phyloP scores from a whole-genome alignment of 2,888 invertebrate genomes.

The Pandemis cinnamomeana region DNA sequence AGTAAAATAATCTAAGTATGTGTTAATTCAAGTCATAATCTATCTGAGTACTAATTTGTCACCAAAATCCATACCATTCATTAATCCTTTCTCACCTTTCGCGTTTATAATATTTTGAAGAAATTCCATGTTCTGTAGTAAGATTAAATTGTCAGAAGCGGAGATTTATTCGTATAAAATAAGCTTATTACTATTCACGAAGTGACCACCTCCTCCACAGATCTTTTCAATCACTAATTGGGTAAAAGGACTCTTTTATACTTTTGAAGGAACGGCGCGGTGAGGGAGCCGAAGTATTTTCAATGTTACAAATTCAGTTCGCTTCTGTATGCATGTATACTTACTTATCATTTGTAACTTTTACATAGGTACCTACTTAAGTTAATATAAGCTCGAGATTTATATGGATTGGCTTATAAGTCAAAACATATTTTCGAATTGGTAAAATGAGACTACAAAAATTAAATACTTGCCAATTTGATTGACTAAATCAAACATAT shows the following conservation, averaged over 20 bases:
- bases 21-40: too few species aligned
- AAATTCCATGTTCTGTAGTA: background rate
- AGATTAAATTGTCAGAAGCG: background rate
- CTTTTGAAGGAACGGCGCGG: slow-evolving; percentile 12
- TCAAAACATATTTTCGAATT: background rate
- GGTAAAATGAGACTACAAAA: too few species aligned
- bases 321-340: background rate
- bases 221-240: slow-evolving; percentile 29
- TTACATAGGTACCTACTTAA: background rate
- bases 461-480: too few species aligned
- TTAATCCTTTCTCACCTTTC: too few species aligned
- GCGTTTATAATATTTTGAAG: too few species aligned
- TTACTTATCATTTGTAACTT: background rate
- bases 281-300: slow-evolving; percentile 21
- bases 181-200: slow-evolving; percentile 24
- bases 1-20: too few species aligned
- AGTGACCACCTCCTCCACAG: slow-evolving; percentile 15
- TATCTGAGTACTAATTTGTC: too few species aligned
- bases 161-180: slow-evolving; percentile 7
- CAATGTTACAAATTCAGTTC: slow-evolving; percentile 5
- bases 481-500: too few species aligned
- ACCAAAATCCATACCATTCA: too few species aligned
- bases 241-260: slow-evolving; percentile 27
- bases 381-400: background rate
- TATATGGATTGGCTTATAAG: background rate